Evolutionary conservation across 2,797 vertebrate genomes (phyloP).

Genomic region (Pagetopsis macropterus): DNA sequence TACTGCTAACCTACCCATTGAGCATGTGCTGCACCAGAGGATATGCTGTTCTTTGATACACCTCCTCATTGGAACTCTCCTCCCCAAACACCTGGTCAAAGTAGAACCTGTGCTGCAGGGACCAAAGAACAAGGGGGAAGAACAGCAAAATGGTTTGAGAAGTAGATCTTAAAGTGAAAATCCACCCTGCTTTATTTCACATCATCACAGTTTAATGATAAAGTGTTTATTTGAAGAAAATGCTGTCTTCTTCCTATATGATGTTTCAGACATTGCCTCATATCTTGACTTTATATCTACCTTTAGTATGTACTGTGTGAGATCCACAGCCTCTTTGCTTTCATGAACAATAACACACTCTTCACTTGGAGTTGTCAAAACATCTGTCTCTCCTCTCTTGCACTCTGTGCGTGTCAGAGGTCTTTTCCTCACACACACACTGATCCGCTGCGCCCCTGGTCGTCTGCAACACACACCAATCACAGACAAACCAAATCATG

Average conservation of each 20-base stretch:
- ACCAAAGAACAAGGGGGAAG: constrained; percentile 51
- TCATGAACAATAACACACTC: constrained; percentile 88
- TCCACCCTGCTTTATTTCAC: background rate
- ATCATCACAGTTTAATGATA: background rate
- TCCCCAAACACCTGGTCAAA: constrained; percentile 95
- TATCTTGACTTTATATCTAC: constrained; percentile 61
- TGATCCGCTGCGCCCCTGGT: constrained; percentile 84
- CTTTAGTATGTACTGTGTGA: constrained; percentile 90
- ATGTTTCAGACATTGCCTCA: background rate
- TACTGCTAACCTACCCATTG: constrained; percentile 82
- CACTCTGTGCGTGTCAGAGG: constrained; percentile 84
- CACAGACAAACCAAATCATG: background rate
- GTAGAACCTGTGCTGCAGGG: constrained; percentile 91
- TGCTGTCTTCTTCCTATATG: background rate
- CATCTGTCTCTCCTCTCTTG: constrained; percentile 84
- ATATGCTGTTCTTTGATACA: constrained; percentile 89
- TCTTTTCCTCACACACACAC: constrained; percentile 92
- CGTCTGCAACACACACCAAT: constrained; percentile 46
- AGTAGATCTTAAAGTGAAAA: background rate
- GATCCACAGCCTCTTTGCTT: constrained; percentile 91
- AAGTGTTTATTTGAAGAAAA: background rate
- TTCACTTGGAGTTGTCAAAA: constrained; percentile 84
- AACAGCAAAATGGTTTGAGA: background rate
- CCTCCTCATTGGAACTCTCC: constrained; percentile 87
- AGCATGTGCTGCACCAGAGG: constrained; percentile 94